Evolutionary conservation across 2,113 vertebrate genomes (phyloP), one percentile per base, ranked within the genome.

Genomic region (Neomonachus schauinslandi): DNA sequence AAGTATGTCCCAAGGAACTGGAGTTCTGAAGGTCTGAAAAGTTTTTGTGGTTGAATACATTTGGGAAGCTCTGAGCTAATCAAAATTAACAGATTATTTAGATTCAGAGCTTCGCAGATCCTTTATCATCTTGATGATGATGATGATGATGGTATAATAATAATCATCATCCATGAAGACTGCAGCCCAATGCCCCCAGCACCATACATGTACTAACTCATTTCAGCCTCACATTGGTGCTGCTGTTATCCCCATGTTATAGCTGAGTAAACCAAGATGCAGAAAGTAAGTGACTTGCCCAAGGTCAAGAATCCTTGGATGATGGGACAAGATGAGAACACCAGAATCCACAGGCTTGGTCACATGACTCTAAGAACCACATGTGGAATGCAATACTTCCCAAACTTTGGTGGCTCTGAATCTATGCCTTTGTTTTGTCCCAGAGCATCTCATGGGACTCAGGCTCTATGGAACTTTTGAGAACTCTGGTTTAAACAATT

Each of bases 61-160:
- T 36, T 59, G 49, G 46, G 3, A 53, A 69, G 16, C 16, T 42
- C 14, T 69, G 67, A 26, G 31, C 4, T 86, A 39, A 74, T 67
- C 46, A 89, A 89, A 95, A 90, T 82, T 42, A 82, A 49, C 10
- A 69, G 67, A 90, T 63, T 84, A 28, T 77, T 95, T 88, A 55
- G 81, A 51, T 59, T 15, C 57, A 9, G 15, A 14, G 19, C 13
- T n/a, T 57, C 81, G 67, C 57, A 7, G 65, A 67, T 28, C 33
- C 67, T 97, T 72, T 33, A 86, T 74, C 49, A 4, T n/a, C 53
- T 46, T 65, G 2, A 33, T 65, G 14, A 14, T 67, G 53, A 13
- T 57, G 31, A 11, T 46, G 33, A 9, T 31, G 8, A 10, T 19
- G 7, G 15, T 49, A 49, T 12, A 13, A n/a, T 33, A 19, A 55